Evolutionary conservation across 2,113 vertebrate species (phyloP).

Genomic region (Lynx canadensis): DNA sequence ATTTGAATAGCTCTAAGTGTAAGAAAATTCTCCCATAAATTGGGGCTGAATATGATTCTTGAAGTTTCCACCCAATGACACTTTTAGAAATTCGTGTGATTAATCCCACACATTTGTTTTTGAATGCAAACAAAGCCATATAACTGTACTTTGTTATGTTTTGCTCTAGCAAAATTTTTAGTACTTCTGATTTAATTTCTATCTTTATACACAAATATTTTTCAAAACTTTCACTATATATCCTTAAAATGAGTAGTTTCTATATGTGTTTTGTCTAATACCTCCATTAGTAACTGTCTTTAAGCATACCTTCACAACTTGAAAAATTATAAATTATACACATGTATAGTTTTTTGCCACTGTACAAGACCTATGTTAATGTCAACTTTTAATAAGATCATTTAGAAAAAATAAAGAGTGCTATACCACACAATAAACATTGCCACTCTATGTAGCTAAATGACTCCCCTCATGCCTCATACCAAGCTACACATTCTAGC

Average conservation of each 20-base stretch:
- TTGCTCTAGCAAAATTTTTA: neutral
- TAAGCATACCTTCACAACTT: neutral
- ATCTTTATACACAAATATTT: neutral
- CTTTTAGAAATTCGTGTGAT: neutral
- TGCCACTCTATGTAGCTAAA: neutral
- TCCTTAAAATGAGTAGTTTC: neutral
- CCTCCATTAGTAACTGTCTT: constrained; percentile 32
- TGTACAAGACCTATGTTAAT: neutral
- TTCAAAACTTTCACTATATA: neutral
- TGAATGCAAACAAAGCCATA: neutral
- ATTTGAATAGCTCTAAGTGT: constrained; percentile 22
- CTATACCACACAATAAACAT: neutral
- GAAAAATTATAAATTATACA: neutral
- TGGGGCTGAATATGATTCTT: neutral
- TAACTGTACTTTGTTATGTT: neutral
- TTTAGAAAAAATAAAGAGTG: constrained; percentile 5
- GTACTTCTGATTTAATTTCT: neutral
- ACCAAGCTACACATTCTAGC: neutral
- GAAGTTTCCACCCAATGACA: neutral
- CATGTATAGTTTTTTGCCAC: neutral
- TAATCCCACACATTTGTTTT: neutral
- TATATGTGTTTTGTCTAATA: neutral
- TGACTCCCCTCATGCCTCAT: neutral
- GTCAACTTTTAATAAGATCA: constrained; percentile 2
- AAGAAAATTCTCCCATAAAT: constrained; percentile 7